Base-by-base conservation (phyloP, 2,888 invertebrate genomes). In the Drosophila acutilabella region DNA sequence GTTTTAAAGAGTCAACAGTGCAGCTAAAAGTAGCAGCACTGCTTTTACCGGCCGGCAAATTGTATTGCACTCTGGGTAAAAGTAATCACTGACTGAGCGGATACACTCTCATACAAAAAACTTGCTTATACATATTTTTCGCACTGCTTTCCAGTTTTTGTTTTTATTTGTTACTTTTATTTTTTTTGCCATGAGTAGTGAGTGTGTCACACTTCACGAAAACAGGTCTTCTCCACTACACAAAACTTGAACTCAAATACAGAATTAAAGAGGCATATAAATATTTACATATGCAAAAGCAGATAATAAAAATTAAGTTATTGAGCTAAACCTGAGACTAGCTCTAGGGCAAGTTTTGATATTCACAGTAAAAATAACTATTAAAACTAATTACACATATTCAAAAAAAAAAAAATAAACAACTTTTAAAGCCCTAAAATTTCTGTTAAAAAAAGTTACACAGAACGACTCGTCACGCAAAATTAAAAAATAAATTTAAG, bases 41-140 rank as follows among this genome's bases (percentile, higher is more conserved):
- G 67, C 42, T 45, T 88, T 82, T 68, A 79, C 83, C 89, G 89
- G 83, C 83, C 89, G 83, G 89, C 83, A 69, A 76, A 72, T 65
- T 41, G 60, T 36, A 44, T 62, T 67, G 53, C 53, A 73, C 64
- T 73, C 59, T 33, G 60, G 48, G 65, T 62, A 64, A 64, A 66
- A 73, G 52, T 48, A 52, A 52, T 50, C 57, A 36, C 23, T n/a
- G 38, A 45, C 23, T 64, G 60, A 57, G 36, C 36, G 54, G 48
- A 58, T 69, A 67, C 73, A 59, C 58, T 59, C 30, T 38, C 57
- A 57, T 8, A 47, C 36, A 40, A 40, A n/a, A 51, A 51, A 38
- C 36, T n/a, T 16, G 38, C 36, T 45, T 44, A 57, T 65, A 74
- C 70, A 53, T 60, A 65, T 71, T 57, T 58, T 16, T 45, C 36